Conservation (phyloP, 2,888 invertebrate species). For the Dicyrtoma fusca region DNA sequence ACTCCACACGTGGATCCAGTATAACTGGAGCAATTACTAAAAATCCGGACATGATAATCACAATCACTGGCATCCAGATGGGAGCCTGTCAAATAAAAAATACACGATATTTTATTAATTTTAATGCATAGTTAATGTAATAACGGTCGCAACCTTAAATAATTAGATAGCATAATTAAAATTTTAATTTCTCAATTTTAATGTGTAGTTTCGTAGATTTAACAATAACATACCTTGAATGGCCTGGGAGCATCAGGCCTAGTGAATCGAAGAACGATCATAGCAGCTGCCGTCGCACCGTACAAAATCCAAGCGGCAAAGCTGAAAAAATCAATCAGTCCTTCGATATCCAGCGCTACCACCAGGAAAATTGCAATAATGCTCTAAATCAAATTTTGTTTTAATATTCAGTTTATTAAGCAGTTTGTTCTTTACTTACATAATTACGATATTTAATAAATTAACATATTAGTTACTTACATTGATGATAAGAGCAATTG, state of each 20-base stretch:
- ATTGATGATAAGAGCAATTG: constrained; percentile 80
- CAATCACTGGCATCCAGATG: constrained; percentile 60
- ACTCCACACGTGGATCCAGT: constrained; percentile 61
- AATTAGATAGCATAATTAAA: no score
- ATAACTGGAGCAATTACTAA: constrained; percentile 61
- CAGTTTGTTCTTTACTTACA: constrained; percentile 3
- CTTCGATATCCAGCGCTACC: constrained; percentile 60
- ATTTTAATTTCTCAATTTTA: constrained; percentile 7
- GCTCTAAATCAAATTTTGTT: no score
- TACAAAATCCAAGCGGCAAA: constrained; percentile 65
- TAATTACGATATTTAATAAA: neutral
- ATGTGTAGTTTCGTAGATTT: neutral
- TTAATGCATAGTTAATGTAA: no score
- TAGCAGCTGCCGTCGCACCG: constrained; percentile 60
- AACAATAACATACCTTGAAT: constrained; percentile 52
- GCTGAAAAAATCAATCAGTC: constrained; percentile 64
- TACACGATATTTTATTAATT: neutral
- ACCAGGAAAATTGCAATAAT: constrained; percentile 59
- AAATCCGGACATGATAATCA: constrained; percentile 60
- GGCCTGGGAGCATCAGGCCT: constrained; percentile 59
- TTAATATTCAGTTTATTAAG: no score
- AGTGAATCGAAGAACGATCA: constrained; percentile 60
- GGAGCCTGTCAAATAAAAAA: constrained; percentile 59
- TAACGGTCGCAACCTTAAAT: no score
- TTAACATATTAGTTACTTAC: constrained; percentile 63